These are phyloP conservation scores for Oithona nana DNA, from an alignment of 2,888 invertebrate genomes.

Conservation along the genomic window DNA sequence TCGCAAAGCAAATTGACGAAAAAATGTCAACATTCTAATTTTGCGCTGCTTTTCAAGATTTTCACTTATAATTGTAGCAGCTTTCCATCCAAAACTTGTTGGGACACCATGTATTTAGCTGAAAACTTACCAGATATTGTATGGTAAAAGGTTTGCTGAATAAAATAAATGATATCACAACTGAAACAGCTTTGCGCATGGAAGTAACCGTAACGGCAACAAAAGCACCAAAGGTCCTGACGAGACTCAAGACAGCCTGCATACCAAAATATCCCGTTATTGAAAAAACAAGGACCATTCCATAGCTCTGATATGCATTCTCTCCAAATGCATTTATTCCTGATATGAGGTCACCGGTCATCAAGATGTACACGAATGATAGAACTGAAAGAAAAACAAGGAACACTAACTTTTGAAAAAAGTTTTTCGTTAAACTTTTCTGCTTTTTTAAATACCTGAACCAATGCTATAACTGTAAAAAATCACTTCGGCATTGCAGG, in stretches of 20 bases:
- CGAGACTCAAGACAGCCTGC: conserved; percentile 70
- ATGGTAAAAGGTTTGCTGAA: conserved; percentile 84
- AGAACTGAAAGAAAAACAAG: no score
- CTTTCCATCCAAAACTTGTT: no score
- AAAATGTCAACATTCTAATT: no score
- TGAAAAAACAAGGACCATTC: conserved; percentile 66
- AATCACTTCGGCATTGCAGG: conserved; percentile 74
- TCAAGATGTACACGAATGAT: conserved; percentile 54
- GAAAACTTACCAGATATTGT: conserved; percentile 67
- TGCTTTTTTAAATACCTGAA: no score
- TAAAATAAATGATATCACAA: conserved; percentile 73
- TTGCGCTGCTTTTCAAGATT: no score
- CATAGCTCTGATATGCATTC: conserved; percentile 49
- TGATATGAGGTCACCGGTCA: conserved; percentile 46
- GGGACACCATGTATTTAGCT: no score
- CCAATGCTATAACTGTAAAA: conserved; percentile 79
- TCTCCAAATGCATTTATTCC: conserved; percentile 55
- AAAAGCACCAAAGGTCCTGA: conserved; percentile 72
- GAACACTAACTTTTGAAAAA: no score
- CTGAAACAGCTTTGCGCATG: conserved; percentile 73
- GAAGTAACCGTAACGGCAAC: conserved; percentile 83
- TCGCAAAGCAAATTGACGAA: no score
- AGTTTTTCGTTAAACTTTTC: no score
- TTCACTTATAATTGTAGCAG: no score
- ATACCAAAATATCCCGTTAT: conserved; percentile 78